Conservation (phyloP, 2,888 invertebrate genomes). For the Lamellibrachia columna region DNA sequence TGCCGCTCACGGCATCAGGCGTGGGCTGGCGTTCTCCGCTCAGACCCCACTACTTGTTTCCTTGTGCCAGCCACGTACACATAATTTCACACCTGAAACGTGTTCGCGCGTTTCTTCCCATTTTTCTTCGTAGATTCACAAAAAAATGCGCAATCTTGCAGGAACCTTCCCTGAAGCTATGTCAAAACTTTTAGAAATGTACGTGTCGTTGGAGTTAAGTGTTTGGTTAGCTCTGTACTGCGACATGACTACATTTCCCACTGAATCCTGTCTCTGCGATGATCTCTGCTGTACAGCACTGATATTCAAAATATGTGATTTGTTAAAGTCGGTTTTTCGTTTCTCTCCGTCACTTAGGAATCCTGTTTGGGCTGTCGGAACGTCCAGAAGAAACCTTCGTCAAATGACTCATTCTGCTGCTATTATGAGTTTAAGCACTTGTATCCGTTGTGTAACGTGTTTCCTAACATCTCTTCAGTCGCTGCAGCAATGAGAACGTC, state of each 20-base stretch:
- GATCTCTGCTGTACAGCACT: neutral
- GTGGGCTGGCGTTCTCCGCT: too few relatives aligned
- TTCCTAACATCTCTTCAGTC: too few relatives aligned
- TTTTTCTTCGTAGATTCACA: too few relatives aligned
- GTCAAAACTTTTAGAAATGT: neutral
- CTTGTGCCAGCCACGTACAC: too few relatives aligned
- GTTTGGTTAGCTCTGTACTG: neutral
- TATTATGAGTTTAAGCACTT: neutral
- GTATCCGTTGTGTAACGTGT: too few relatives aligned
- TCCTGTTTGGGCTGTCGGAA: neutral
- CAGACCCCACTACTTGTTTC: too few relatives aligned
- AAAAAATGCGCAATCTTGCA: neutral
- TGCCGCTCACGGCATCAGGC: too few relatives aligned
- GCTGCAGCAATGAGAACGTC: too few relatives aligned
- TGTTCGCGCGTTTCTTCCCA: too few relatives aligned
- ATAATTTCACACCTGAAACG: too few relatives aligned
- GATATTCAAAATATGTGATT: neutral
- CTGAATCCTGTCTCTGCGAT: neutral
- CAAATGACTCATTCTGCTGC: neutral
- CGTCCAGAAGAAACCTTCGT: neutral
- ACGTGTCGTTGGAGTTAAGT: neutral
- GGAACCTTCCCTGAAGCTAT: neutral
- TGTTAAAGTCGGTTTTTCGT: neutral
- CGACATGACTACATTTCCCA: neutral
- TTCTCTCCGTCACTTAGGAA: neutral